Conservation (phyloP, 64 coral and sea anemone genomes). For the Hydrozoanthus tunicans region DNA sequence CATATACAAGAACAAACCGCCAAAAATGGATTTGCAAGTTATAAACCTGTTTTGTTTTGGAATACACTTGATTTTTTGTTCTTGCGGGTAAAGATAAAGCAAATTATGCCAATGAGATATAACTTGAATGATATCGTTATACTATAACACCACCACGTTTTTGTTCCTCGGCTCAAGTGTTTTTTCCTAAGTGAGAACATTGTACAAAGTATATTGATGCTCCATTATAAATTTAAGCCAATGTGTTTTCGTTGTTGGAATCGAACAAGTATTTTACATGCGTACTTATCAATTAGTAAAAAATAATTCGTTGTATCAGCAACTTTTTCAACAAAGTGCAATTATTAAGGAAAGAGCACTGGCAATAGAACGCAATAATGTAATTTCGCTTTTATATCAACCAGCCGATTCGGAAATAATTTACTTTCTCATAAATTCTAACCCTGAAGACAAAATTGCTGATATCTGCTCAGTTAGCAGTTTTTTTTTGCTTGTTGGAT, state of each 20-base stretch:
- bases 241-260: neutral
- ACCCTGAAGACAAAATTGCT: slow-evolving; percentile 18
- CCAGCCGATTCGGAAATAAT: neutral
- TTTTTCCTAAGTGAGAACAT: neutral
- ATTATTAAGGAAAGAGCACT: slow-evolving; percentile 15
- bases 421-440: slow-evolving; percentile 15
- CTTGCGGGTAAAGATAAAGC: slow-evolving; percentile 13
- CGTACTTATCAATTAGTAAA: neutral
- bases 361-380: neutral
- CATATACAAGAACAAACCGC: neutral
- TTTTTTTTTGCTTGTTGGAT: slow-evolving; percentile 4
- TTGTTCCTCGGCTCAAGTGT: neutral
- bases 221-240: neutral
- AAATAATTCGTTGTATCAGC: neutral
- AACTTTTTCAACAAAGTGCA: slow-evolving; percentile 23
- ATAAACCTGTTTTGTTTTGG: too few relatives aligned
- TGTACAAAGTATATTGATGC: too few relatives aligned
- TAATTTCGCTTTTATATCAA: slow-evolving; percentile 5
- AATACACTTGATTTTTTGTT: neutral
- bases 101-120: slow-evolving; percentile 21
- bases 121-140: slow-evolving; percentile 23
- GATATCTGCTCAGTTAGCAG: neutral
- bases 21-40: neutral
- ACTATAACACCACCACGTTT: neutral
- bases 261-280: neutral